A percentile compares a stretch with the other conserved stretches of the same genome.
Evolutionary conservation across 92 coral and sea anemone species (phyloP).

Genomic region (Zoanthus solanderi): DNA sequence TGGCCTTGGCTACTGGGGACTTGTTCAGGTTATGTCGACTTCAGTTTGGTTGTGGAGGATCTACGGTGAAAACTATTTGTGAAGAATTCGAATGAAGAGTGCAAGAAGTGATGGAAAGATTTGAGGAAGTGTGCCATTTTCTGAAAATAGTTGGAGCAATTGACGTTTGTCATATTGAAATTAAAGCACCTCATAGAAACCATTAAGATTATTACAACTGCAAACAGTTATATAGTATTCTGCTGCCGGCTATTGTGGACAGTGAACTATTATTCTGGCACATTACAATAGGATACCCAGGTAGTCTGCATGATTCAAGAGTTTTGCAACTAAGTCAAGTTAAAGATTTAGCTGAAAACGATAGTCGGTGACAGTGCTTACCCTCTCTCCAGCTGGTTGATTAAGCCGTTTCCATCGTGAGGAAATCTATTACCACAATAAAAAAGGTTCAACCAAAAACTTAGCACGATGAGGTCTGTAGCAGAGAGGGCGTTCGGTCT

Average conservation of each 20-base stretch:
- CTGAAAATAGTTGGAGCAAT: conserved; percentile 69
- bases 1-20: no score
- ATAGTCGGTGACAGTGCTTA: conserved; percentile 66
- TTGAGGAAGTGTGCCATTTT: conserved; percentile 62
- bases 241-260: conserved; percentile 61
- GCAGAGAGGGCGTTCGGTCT: conserved; percentile 27
- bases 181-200: conserved; percentile 63
- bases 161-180: conserved; percentile 72
- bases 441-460: conserved; percentile 18
- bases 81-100: conserved; percentile 46
- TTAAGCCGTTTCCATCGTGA: conserved; percentile 20
- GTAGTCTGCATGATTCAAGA: conserved; percentile 61
- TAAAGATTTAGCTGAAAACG: conserved; percentile 50
- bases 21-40: neutral
- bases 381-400: conserved; percentile 41
- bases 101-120: conserved; percentile 53
- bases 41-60: neutral
- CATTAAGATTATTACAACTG: conserved; percentile 65
- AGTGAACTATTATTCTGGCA: conserved; percentile 42
- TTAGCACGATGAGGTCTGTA: conserved; percentile 23
- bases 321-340: conserved; percentile 29
- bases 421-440: conserved; percentile 14
- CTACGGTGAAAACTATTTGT: neutral
- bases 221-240: conserved; percentile 59
- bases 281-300: conserved; percentile 56